Conservation (phyloP, 2,113 vertebrate genomes). For the Hepsetus odoe region DNA sequence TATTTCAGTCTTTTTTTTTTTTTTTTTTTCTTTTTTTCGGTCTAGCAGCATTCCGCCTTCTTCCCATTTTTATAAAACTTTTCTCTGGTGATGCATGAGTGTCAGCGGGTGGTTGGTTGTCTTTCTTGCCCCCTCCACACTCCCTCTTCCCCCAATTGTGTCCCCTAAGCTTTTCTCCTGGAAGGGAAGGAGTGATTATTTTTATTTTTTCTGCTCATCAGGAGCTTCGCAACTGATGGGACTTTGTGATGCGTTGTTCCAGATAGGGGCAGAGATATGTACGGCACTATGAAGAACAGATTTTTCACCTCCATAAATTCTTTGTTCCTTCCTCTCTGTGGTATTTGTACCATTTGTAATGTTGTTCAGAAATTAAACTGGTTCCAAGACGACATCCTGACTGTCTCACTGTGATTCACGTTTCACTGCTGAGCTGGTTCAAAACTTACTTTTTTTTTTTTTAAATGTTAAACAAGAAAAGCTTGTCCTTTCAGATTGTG, state of each 20-base stretch:
- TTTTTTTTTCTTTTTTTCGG: slow-evolving; percentile 23
- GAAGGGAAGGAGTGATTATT: neutral
- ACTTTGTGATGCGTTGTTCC: neutral
- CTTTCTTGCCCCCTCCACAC: too few relatives aligned
- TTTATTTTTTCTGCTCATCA: neutral
- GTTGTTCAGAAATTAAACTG: slow-evolving; percentile 45
- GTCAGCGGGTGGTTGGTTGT: neutral
- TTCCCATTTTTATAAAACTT: neutral
- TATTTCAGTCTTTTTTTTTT: too few relatives aligned
- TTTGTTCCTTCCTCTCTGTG: slow-evolving; percentile 40
- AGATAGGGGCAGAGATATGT: neutral
- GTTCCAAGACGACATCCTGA: slow-evolving; percentile 19
- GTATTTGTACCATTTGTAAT: slow-evolving; percentile 67
- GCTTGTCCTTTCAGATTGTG: too few relatives aligned
- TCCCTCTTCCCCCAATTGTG: neutral
- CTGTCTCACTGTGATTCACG: neutral
- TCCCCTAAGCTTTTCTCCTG: neutral
- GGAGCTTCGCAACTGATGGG: neutral
- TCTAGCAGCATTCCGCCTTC: slow-evolving; percentile 68
- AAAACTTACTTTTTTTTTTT: too few relatives aligned
- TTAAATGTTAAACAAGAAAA: too few relatives aligned
- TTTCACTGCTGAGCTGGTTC: too few relatives aligned
- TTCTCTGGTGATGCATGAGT: slow-evolving; percentile 10
- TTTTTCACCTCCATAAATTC: slow-evolving; percentile 1
- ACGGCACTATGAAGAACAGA: slow-evolving; percentile 39